Conservation (phyloP, 2,113 vertebrate species). For the Myiopsitta monachus region DNA sequence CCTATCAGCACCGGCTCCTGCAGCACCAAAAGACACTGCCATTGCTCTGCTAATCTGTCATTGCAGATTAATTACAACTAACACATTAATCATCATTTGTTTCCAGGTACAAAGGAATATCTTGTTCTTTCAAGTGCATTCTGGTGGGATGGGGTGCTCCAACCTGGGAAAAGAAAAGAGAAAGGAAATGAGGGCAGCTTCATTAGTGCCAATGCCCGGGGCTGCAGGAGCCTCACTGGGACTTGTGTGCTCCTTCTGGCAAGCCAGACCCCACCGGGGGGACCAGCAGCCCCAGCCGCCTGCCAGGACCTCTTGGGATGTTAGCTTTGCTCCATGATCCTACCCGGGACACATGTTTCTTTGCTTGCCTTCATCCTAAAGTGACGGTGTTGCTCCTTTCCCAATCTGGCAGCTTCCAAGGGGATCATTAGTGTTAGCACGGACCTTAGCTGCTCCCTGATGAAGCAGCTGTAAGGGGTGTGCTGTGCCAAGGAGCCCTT, state of each 20-base stretch:
- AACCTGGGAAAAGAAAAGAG: constrained; percentile 34
- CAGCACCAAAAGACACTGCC: constrained; percentile 73
- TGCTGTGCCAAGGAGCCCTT: not conserved
- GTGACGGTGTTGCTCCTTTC: not conserved
- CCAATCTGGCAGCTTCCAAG: not conserved
- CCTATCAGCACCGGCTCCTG: constrained; percentile 80
- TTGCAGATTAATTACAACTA: constrained; percentile 86
- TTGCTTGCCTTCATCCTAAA: not conserved
- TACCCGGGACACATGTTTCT: not conserved
- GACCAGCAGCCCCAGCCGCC: not conserved
- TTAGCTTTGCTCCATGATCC: not conserved
- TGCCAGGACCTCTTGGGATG: not conserved
- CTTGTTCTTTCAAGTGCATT: constrained; percentile 68
- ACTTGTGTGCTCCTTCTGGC: not conserved
- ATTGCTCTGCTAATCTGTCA: constrained; percentile 78
- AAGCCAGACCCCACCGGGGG: not conserved
- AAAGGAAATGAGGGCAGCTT: constrained; percentile 47
- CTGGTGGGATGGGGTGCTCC: constrained; percentile 66
- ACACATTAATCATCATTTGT: constrained; percentile 91
- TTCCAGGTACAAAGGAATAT: constrained; percentile 74
- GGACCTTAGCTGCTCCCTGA: not conserved
- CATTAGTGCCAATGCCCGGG: constrained; percentile 50
- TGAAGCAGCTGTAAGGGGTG: not conserved
- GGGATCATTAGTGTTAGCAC: not conserved
- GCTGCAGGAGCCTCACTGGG: not conserved